Percentiles rank a stretch among this genome's conserved stretches.
Evolutionary conservation across 2,113 vertebrate species (phyloP).

Genomic region (Paramisgurnus dabryanus): DNA sequence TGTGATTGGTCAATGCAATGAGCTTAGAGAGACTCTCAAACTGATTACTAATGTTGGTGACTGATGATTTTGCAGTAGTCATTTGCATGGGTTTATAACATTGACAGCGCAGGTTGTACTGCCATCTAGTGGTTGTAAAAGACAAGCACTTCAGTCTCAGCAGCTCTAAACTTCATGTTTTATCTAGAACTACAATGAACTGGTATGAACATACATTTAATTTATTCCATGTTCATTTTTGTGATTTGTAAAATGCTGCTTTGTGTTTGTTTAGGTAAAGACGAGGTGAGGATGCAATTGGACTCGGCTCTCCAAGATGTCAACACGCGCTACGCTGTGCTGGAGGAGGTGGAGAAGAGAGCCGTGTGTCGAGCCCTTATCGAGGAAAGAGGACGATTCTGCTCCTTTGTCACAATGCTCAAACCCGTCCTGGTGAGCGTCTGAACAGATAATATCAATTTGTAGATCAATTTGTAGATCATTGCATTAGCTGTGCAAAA

Average conservation of each 20-base stretch:
- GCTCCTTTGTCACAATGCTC: conserved; percentile 79
- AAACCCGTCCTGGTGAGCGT: conserved; percentile 79
- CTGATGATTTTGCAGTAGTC: background rate
- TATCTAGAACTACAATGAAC: too few species aligned
- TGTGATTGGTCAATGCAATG: background rate
- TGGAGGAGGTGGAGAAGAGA: conserved; percentile 81
- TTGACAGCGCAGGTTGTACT: conserved; percentile 7
- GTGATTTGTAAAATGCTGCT: background rate
- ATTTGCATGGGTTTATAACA: conserved; percentile 8
- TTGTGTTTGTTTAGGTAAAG: conserved; percentile 71
- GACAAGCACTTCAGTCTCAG: too few species aligned
- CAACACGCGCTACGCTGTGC: conserved; percentile 76
- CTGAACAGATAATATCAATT: background rate
- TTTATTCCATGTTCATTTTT: background rate
- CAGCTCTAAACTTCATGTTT: too few species aligned
- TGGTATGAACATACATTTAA: too few species aligned
- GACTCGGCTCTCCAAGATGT: conserved; percentile 81
- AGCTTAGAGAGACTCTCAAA: background rate
- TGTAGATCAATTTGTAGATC: too few species aligned
- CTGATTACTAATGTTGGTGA: background rate
- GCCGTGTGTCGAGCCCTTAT: conserved; percentile 77
- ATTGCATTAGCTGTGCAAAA: too few species aligned
- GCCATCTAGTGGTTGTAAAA: conserved; percentile 40
- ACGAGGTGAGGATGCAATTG: conserved; percentile 75
- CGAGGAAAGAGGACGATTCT: conserved; percentile 79